Evolutionary conservation across 2,113 vertebrate genomes (phyloP).

Genomic region (Cebus imitator): DNA sequence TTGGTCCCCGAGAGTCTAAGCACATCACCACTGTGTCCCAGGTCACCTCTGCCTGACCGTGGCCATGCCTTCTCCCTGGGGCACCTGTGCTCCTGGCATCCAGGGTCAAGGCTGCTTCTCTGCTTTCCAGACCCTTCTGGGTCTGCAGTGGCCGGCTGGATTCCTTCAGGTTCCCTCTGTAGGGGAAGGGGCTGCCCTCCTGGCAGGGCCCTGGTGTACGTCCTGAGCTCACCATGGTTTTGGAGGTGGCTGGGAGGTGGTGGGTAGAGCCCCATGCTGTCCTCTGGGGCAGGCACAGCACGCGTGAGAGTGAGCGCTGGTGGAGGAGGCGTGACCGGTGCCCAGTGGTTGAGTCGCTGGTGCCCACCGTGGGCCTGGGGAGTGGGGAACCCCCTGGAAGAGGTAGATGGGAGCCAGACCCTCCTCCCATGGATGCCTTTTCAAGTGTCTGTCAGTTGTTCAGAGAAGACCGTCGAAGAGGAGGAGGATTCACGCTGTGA

Average conservation of each 20-base stretch:
- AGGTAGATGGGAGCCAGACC: neutral
- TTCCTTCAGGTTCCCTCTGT: neutral
- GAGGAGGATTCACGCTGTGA: neutral
- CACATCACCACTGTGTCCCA: neutral
- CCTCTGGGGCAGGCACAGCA: neutral
- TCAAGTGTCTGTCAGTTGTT: neutral
- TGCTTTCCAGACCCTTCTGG: neutral
- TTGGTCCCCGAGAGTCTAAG: neutral
- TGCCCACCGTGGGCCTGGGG: neutral
- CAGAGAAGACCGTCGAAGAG: too few species aligned
- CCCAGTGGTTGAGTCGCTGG: neutral
- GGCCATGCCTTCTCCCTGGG: neutral
- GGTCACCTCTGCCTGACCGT: neutral
- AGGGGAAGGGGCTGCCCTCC: neutral
- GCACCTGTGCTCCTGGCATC: too few species aligned
- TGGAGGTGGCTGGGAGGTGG: neutral
- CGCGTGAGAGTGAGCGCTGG: fast-evolving
- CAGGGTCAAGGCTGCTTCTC: too few species aligned
- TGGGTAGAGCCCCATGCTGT: neutral
- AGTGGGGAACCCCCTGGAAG: neutral
- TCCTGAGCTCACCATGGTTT: fast-evolving
- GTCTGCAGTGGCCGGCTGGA: neutral
- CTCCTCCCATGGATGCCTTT: neutral
- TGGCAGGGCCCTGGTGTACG: neutral
- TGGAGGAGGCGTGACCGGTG: neutral